A percentile compares a stretch with the other conserved stretches of the same genome.
These are phyloP conservation scores for Aphidius ervi DNA, from an alignment of 1,140 invertebrate species.

Conservation along the genomic window DNA sequence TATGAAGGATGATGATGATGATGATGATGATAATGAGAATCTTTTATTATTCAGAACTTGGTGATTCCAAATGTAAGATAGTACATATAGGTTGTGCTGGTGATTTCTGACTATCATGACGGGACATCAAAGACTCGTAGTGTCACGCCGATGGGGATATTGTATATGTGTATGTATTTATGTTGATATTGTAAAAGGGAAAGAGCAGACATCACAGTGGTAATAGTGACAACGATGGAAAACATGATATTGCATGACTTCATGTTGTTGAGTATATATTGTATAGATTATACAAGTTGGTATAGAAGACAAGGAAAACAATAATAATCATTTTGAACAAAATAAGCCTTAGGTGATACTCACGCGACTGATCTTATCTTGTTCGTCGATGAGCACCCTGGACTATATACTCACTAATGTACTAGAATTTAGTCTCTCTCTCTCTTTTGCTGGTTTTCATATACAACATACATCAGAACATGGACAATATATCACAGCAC, in stretches of 20 bases:
- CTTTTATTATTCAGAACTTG: slow-evolving; percentile 19
- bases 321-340: slow-evolving; percentile 38
- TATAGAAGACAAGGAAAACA: slow-evolving; percentile 36
- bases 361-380: slow-evolving; percentile 44
- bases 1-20: too few relatives aligned
- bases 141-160: slow-evolving; percentile 12
- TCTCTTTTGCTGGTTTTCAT: slow-evolving; percentile 3
- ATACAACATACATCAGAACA: background rate
- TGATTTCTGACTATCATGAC: slow-evolving; percentile 31
- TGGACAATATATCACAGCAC: slow-evolving; percentile 21
- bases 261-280: background rate
- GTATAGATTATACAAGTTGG: slow-evolving; percentile 9
- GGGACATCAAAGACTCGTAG: slow-evolving; percentile 20
- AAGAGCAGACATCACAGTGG: slow-evolving; percentile 8
- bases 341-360: slow-evolving; percentile 32
- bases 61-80: slow-evolving; percentile 20
- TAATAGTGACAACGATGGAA: slow-evolving; percentile 24
- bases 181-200: too few relatives aligned
- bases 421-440: background rate
- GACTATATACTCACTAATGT: slow-evolving; percentile 14
- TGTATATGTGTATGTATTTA: too few relatives aligned
- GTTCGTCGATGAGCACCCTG: slow-evolving; percentile 22
- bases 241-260: slow-evolving; percentile 19
- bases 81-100: slow-evolving; percentile 11
- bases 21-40: background rate